Percentiles rank a stretch among this genome's conserved stretches.
Conservation (phyloP, 2,888 invertebrate species). For the Trissolcus japonicus region DNA sequence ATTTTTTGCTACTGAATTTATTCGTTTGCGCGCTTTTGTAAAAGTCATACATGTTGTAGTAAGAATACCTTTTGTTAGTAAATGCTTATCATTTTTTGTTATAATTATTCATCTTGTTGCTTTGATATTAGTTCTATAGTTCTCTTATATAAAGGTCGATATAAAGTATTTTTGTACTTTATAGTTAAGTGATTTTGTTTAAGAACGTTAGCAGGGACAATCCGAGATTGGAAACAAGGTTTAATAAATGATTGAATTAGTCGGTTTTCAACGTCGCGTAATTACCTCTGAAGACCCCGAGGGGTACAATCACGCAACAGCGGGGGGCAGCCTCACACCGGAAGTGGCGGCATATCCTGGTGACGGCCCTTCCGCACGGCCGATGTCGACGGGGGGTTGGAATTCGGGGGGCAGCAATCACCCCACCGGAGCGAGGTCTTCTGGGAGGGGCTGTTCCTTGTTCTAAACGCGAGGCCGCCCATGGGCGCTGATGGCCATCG, state of each 20-base stretch:
- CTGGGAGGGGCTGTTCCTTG: constrained; percentile 97
- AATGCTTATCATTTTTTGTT: no score
- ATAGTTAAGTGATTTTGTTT: neutral
- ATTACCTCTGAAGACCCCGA: constrained; percentile 73
- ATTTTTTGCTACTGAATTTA: no score
- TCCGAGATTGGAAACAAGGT: neutral
- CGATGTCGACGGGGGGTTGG: constrained; percentile 69
- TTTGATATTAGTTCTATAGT: neutral
- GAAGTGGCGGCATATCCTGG: constrained; percentile 72
- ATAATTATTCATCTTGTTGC: no score
- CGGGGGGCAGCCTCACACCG: constrained; percentile 76
- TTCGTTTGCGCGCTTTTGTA: no score
- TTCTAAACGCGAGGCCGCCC: constrained; percentile 96
- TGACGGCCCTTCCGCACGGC: constrained; percentile 68
- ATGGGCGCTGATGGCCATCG: constrained; percentile 83
- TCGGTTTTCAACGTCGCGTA: constrained; percentile 4
- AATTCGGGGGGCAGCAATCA: constrained; percentile 85
- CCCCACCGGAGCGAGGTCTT: constrained; percentile 98
- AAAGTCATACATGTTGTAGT: no score
- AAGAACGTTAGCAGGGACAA: neutral
- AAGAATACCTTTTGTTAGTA: no score
- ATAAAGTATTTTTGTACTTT: neutral
- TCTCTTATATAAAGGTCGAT: neutral
- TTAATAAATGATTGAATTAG: neutral
- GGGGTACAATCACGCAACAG: constrained; percentile 76